Base-by-base conservation (phyloP, 2,113 vertebrate species). In the Protomyctophum bolini region DNA sequence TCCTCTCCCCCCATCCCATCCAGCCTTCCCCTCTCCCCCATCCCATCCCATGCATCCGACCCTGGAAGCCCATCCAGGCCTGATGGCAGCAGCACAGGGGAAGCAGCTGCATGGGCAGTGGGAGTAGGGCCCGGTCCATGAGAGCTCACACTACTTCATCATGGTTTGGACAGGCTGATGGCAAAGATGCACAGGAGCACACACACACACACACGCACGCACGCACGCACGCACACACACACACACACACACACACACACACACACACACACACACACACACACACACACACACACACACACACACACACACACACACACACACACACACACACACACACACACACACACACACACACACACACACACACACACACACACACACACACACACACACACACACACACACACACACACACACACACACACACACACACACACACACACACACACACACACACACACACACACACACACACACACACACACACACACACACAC, bases 31-130 rank as follows among this genome's bases (percentile, higher is more conserved):
- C 11, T 1, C 21, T 14, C 9, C 56, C 46, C 54, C 46, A 66
- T 66, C 65, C 47, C 45, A 63, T 54, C 58, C 70, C 63, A 21
- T 21, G 33, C 10, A 45, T 58, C 10, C 33, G 14, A 72, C 75
- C 80, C 86, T 70, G 71, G 83, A 89, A 81, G 58, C 77, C 8
- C 57, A 64, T 86, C 80, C 80, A 86, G 85, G 75, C 57, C 64
- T 66, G 79, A 84, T 89, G 86, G 88, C 76, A 79, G 70, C 77
- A 85, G 79, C 56, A 75, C 73, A 74, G 63, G 73, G 82, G 75
- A 59, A 68, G 85, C 90, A 89, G 90, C 89, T 90, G 89, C 73
- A 77, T 63, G 79, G 85, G 79, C 81, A 68, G 77, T 87, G 72
- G 82, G 82, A 88, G 83, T 48, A 84, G 70, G 72, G 80, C 82